Conservation (phyloP, 2,797 vertebrate genomes). For the Moxostoma hubbsi region DNA sequence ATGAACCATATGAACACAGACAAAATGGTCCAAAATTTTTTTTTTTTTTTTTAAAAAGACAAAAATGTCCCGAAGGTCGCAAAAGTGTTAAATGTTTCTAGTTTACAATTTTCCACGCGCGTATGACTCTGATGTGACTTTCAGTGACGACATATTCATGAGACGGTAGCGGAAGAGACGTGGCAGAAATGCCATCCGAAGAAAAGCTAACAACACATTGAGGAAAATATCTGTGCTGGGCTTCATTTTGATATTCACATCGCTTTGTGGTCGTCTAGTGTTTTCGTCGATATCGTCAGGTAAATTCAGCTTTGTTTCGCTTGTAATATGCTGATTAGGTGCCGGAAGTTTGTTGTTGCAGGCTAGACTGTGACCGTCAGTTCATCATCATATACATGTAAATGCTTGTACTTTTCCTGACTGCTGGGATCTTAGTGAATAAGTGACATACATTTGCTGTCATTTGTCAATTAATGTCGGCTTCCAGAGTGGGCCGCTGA, state of each 20-base stretch:
- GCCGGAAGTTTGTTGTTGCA: background rate
- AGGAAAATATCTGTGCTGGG: conserved; percentile 7
- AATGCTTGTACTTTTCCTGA: no score
- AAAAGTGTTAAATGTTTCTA: no score
- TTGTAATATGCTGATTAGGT: background rate
- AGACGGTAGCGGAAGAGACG: conserved; percentile 82
- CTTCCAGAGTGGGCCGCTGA: no score
- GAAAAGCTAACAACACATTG: conserved; percentile 30
- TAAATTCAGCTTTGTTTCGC: background rate
- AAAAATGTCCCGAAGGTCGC: no score
- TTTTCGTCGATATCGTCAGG: background rate
- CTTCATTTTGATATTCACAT: background rate
- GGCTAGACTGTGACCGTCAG: background rate
- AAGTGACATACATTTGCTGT: no score
- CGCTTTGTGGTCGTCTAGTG: background rate
- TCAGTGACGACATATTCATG: conserved; percentile 34
- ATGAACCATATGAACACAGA: no score
- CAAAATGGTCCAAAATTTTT: no score
- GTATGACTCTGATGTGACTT: background rate
- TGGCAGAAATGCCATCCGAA: conserved; percentile 68
- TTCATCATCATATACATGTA: background rate
- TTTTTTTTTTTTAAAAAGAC: no score
- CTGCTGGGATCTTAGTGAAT: no score
- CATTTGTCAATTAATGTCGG: no score
- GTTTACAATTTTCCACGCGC: background rate